Evolutionary conservation across 2,888 invertebrate species (phyloP).

Genomic region (Mesochorus sp.): DNA sequence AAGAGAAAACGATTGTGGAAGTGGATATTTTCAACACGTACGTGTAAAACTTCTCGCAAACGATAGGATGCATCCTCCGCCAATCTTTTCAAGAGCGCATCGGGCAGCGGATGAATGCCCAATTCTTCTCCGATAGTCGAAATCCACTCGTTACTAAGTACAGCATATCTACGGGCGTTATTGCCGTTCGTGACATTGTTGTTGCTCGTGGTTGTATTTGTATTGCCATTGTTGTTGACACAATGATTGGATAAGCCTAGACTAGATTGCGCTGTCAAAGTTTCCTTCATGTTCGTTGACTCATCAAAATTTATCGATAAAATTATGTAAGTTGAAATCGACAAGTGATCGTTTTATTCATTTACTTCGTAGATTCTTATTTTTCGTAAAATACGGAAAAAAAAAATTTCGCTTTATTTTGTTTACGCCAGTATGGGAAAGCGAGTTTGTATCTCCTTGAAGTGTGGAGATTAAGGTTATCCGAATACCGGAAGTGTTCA

Average conservation of each 20-base stretch:
- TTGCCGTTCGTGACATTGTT: conserved; percentile 72
- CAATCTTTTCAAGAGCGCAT: conserved; percentile 75
- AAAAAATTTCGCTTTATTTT: too few relatives aligned
- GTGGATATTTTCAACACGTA: conserved; percentile 60
- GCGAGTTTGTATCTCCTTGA: too few relatives aligned
- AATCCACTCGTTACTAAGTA: conserved; percentile 79
- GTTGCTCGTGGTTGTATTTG: conserved; percentile 63
- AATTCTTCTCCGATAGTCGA: conserved; percentile 79
- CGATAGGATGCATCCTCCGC: conserved; percentile 81
- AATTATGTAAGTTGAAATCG: neutral
- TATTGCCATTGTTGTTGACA: conserved; percentile 77
- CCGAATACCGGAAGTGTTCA: too few relatives aligned
- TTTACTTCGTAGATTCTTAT: neutral
- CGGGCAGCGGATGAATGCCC: conserved; percentile 78
- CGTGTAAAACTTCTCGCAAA: conserved; percentile 79
- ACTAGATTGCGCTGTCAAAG: conserved; percentile 70
- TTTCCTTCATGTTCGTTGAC: conserved; percentile 76
- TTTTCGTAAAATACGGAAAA: too few relatives aligned
- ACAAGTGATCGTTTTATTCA: neutral
- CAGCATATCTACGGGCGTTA: conserved; percentile 76
- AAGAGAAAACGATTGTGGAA: neutral
- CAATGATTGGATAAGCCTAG: conserved; percentile 76
- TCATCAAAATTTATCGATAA: neutral
- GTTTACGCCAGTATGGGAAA: too few relatives aligned
- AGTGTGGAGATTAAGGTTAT: too few relatives aligned